These are phyloP conservation scores for Coelopa pilipes DNA, from an alignment of 2,888 invertebrate species.

Conservation along the genomic window DNA sequence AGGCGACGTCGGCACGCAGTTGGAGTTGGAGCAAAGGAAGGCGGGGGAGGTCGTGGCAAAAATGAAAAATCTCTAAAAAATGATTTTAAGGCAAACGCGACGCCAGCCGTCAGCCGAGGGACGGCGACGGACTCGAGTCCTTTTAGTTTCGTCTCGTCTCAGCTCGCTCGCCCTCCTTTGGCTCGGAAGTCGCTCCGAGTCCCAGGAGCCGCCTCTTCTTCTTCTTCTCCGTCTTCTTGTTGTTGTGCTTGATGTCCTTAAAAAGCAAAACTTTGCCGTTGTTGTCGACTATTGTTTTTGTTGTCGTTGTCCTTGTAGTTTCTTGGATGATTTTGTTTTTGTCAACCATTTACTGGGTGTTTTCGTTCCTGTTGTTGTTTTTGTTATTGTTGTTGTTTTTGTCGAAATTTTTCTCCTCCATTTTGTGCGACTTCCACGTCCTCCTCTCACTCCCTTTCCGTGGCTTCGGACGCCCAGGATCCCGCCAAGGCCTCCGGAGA, in stretches of 20 bases:
- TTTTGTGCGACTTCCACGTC: not conserved
- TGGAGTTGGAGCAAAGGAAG: too few relatives aligned
- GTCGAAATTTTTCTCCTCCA: not conserved
- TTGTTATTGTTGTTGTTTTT: not conserved
- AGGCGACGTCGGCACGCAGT: too few relatives aligned
- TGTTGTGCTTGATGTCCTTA: not conserved
- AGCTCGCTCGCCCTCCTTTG: too few relatives aligned
- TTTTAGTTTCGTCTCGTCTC: too few relatives aligned
- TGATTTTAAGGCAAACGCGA: too few relatives aligned
- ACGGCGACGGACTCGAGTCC: too few relatives aligned
- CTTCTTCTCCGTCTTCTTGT: not conserved
- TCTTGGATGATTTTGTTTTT: not conserved
- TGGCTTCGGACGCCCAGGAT: too few relatives aligned
- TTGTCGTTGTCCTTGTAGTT: conserved; percentile 1
- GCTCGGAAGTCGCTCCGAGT: too few relatives aligned
- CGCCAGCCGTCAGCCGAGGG: too few relatives aligned
- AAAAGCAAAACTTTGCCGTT: conserved; percentile 2
- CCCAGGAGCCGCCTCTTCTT: not conserved
- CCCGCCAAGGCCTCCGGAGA: too few relatives aligned
- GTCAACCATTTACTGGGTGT: not conserved
- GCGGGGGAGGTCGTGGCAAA: too few relatives aligned
- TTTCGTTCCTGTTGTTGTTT: not conserved
- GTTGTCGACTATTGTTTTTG: conserved; percentile 2
- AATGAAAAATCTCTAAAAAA: too few relatives aligned
- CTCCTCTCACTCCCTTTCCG: not conserved